Evolutionary conservation across 1,140 invertebrate species (phyloP), one percentile per base, ranked within the genome.

Genomic region (Popillia japonica): DNA sequence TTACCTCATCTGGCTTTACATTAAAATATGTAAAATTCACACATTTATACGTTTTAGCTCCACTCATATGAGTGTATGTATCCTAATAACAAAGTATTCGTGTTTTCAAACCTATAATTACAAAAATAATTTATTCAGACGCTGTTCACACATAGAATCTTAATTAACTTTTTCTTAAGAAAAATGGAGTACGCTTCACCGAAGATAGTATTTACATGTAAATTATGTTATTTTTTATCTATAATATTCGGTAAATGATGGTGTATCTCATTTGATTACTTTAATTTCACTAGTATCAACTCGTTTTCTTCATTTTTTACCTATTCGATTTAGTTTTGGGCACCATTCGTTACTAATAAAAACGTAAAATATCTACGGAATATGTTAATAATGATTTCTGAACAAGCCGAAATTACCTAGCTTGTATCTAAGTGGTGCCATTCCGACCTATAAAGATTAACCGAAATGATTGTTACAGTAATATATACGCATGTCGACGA

Each of bases 51-150:
- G 23, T 68, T 34, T 34, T 34, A 34, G 64, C 44, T 48, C 6
- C 64, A 20, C 23, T 68, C 64, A 34, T 34, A 34, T 34, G 2
- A 2, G 4, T 34, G 27, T 55, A 55, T 4, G 14, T 55, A n/a
- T n/a, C n/a, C 14, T 17, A 41, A 6, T 41, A 74, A 41, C 40
- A 14, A 74, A 72, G 22, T 72, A 27, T 34, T 72, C 6, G 48
- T 55, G n/a, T 34, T 41, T 74, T 74, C n/a, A 41, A 41, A 41
- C 20, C 40, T 3, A 74, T 22, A 74, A 74, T 74, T 41, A 74
- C n/a, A 42, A 74, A 74, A 74, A 74, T 74, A 41, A 74, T 74
- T 74, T 74, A 74, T 74, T 74, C 72, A 14, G 14, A 41, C 14
- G 6, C 10, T 74, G 17, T 34, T 23, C 72, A 74, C 27, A 40